Percentiles rank a stretch among this genome's conserved stretches.
These are phyloP conservation scores for Arremon aurantiirostris DNA, from an alignment of 2,797 vertebrate genomes.

Conservation along the genomic window DNA sequence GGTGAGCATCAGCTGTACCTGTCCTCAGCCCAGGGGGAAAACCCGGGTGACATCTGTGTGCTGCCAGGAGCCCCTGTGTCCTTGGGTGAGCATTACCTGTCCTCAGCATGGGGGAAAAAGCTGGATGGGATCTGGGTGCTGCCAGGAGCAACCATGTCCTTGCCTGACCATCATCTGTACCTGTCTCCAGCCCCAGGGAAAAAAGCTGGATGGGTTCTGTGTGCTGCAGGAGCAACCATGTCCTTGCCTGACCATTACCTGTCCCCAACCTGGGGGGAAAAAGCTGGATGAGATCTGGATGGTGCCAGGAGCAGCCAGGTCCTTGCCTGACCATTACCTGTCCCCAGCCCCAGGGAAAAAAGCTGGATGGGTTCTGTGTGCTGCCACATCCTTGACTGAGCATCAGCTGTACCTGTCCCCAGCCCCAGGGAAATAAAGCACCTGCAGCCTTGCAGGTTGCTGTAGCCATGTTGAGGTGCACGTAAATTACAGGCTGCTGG, in stretches of 20 bases:
- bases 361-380: background rate
- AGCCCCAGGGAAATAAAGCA: background rate
- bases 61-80: no score
- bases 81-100: no score
- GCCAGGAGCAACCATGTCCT: fast-evolving
- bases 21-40: background rate
- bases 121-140: background rate
- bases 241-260: background rate
- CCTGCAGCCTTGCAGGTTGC: background rate
- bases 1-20: background rate
- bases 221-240: fast-evolving
- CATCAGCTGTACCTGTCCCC: background rate
- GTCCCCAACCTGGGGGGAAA: no score
- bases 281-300: no score
- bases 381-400: background rate
- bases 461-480: background rate
- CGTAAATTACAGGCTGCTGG: background rate
- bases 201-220: background rate
- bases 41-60: no score
- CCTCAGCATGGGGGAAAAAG: no score
- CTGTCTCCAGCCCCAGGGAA: background rate
- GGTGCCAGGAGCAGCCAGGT: no score
- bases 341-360: background rate
- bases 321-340: no score
- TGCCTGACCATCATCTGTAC: background rate